Evolutionary conservation across 2,888 invertebrate species (phyloP).

Genomic region (Pristionchus exspectatus): DNA sequence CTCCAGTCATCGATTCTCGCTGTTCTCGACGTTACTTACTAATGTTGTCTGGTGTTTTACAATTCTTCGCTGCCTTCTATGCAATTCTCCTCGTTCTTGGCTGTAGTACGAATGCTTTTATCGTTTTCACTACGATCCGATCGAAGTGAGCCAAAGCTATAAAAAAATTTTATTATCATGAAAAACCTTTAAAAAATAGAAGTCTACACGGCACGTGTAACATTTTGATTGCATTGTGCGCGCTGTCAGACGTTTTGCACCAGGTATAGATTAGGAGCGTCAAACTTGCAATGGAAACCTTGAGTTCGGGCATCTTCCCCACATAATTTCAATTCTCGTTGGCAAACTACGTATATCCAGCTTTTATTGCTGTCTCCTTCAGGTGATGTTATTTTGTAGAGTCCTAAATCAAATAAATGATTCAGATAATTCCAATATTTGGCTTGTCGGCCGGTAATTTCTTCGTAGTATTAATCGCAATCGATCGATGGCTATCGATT

Average conservation of each 20-base stretch:
- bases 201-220: too few relatives aligned
- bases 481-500: too few relatives aligned
- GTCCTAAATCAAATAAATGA: not conserved
- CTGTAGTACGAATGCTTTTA: too few relatives aligned
- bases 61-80: too few relatives aligned
- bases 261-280: not conserved
- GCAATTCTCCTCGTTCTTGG: too few relatives aligned
- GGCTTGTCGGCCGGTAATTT: not conserved
- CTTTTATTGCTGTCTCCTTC: not conserved
- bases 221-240: not conserved
- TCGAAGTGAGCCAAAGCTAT: too few relatives aligned
- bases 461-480: not conserved
- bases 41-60: too few relatives aligned
- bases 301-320: not conserved
- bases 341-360: not conserved
- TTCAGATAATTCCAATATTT: not conserved
- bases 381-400: not conserved
- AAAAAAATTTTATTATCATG: too few relatives aligned
- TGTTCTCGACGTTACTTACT: too few relatives aligned
- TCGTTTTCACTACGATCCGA: too few relatives aligned
- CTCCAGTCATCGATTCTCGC: too few relatives aligned
- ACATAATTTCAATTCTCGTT: not conserved
- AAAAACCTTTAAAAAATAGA: too few relatives aligned
- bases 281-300: not conserved
- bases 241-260: not conserved